Base-by-base conservation (phyloP, 2,888 invertebrate species). In the Cephus pygmeus region DNA sequence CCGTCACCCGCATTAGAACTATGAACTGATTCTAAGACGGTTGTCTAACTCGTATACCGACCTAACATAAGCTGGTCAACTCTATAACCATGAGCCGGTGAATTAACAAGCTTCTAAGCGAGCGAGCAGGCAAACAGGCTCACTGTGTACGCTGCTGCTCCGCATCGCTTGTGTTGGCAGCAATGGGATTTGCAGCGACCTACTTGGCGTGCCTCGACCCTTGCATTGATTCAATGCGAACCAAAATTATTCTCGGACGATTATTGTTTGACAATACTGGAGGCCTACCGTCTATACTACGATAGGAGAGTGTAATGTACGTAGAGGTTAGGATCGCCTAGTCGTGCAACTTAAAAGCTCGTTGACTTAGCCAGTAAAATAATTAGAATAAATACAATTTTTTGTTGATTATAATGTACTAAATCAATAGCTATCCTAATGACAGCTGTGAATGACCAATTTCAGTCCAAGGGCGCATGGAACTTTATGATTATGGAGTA, bases 191-290 rank as follows among this genome's bases (percentile, higher is more conserved):
- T 86, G 85, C 84, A 82, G 84, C 89, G 90, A 90, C 91, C 90
- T 90, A 90, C 89, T 91, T 91, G 88, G 88, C 90, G 91, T 90
- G 87, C 90, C 88, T 90, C 91, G 91, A 91, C 91, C 91, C 90
- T 88, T 85, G 84, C 90, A 90, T 90, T 88, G 90, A 90, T 90
- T 91, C 86, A 85, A 88, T 84, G 82, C 85, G 83, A 87, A 87
- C 87, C 87, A 82, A 88, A 90, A 89, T 90, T 89, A 87, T 87
- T 87, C 79, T 82, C 82, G 81, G 83, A 81, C 82, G 86, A 88
- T 87, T 86, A 87, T 87, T 82, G 80, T 82, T 84, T 76, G 76
- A 83, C 77, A 30, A 30, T 33, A 73, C 56, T 23, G 15, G 23
- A 56, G 23, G 23, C 56, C 56, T 9, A 56, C 1, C 23, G 2